phyloP scores from a whole-genome alignment of 2,888 invertebrate species.

The Cantharis flavilabris region DNA sequence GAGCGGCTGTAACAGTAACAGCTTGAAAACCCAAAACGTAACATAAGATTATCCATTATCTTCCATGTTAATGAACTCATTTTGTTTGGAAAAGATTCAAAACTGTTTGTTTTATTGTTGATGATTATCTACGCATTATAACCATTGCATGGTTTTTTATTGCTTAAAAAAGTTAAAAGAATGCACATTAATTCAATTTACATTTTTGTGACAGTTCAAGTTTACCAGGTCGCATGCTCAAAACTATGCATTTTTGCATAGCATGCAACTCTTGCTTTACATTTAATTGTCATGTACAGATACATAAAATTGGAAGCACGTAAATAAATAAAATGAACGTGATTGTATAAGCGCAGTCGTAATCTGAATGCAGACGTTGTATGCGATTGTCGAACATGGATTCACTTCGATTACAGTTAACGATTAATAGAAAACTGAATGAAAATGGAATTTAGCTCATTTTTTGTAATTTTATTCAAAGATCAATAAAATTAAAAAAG shows the following conservation, averaged over 20 bases:
- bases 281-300: background rate
- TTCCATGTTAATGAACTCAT: background rate
- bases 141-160: background rate
- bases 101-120: background rate
- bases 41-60: background rate
- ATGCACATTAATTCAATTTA: background rate
- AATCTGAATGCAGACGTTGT: background rate
- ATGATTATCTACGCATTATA: background rate
- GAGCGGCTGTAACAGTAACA: background rate
- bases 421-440: background rate
- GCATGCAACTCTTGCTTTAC: background rate
- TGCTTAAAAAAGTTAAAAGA: background rate
- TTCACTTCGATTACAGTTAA: no score
- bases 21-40: background rate
- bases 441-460: background rate
- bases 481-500: background rate
- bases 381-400: background rate
- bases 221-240: background rate
- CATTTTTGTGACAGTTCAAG: background rate
- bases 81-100: background rate
- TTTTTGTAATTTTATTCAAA: no score
- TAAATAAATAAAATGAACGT: background rate
- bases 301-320: background rate
- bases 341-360: background rate
- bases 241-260: background rate